phyloP scores from a whole-genome alignment of 2,888 invertebrate species.

The Rhamphomyia laevipes region DNA sequence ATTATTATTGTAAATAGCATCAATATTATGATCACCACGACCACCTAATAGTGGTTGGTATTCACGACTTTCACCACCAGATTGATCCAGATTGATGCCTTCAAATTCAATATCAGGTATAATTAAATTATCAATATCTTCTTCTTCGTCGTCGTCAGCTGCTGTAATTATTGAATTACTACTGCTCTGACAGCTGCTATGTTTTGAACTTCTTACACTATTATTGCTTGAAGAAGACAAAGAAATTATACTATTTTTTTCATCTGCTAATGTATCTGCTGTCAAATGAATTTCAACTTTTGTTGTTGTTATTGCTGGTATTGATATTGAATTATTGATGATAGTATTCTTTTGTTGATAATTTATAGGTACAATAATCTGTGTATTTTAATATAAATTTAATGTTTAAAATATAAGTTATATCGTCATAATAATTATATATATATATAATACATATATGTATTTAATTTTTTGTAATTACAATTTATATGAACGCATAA shows the following conservation, averaged over 20 bases:
- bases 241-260: constrained; percentile 43
- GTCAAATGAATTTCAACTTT: constrained; percentile 7
- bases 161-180: constrained; percentile 20
- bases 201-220: constrained; percentile 14
- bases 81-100: constrained; percentile 61
- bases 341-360: too few species aligned
- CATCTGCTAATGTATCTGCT: background rate
- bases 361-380: too few species aligned
- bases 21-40: constrained; percentile 53
- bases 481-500: too few species aligned
- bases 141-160: constrained; percentile 41
- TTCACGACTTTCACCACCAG: constrained; percentile 74
- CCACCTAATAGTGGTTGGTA: constrained; percentile 88
- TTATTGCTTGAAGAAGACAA: constrained; percentile 33
- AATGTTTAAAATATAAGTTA: too few species aligned
- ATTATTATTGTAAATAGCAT: constrained; percentile 67
- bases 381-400: too few species aligned
- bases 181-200: constrained; percentile 13
- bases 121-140: background rate
- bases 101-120: constrained; percentile 74
- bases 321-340: too few species aligned
- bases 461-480: too few species aligned
- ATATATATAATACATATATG: too few species aligned
- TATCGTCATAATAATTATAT: too few species aligned
- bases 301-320: background rate